Evolutionary conservation across 2,888 invertebrate species (phyloP).

Genomic region (Rhingia rostrata): DNA sequence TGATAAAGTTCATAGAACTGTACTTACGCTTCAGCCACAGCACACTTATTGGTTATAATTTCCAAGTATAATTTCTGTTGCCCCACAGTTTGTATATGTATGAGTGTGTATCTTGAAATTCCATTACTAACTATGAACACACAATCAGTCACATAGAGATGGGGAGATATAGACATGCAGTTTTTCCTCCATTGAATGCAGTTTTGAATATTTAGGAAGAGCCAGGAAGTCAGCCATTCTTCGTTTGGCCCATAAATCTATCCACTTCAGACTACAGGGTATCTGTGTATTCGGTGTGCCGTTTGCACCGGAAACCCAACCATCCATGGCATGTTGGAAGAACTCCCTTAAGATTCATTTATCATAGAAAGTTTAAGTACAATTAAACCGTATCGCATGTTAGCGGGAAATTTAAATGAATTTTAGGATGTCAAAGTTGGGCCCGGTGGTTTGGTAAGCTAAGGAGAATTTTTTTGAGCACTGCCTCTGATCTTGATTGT

Average conservation of each 20-base stretch:
- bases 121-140: slow-evolving; percentile 39
- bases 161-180: slow-evolving; percentile 1
- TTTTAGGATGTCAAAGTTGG: slow-evolving; percentile 39
- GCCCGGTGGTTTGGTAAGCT: slow-evolving; percentile 15
- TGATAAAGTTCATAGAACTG: slow-evolving; percentile 63
- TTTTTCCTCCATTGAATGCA: slow-evolving; percentile 50
- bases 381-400: slow-evolving; percentile 63
- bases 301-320: slow-evolving; percentile 51
- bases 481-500: slow-evolving; percentile 7
- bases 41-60: slow-evolving; percentile 62
- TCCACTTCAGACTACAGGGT: slow-evolving; percentile 40
- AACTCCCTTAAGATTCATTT: slow-evolving; percentile 70
- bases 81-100: background rate
- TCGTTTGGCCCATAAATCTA: slow-evolving; percentile 66
- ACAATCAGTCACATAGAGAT: slow-evolving; percentile 1
- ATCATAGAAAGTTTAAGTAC: slow-evolving; percentile 70
- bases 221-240: slow-evolving; percentile 49
- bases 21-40: slow-evolving; percentile 9
- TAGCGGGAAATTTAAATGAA: slow-evolving; percentile 59
- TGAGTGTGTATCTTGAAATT: slow-evolving; percentile 36
- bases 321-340: slow-evolving; percentile 49
- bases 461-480: background rate
- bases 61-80: slow-evolving; percentile 71
- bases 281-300: background rate
- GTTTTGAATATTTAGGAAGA: slow-evolving; percentile 64